phyloP scores from a whole-genome alignment of 1,140 invertebrate genomes.

The Linepithema humile region DNA sequence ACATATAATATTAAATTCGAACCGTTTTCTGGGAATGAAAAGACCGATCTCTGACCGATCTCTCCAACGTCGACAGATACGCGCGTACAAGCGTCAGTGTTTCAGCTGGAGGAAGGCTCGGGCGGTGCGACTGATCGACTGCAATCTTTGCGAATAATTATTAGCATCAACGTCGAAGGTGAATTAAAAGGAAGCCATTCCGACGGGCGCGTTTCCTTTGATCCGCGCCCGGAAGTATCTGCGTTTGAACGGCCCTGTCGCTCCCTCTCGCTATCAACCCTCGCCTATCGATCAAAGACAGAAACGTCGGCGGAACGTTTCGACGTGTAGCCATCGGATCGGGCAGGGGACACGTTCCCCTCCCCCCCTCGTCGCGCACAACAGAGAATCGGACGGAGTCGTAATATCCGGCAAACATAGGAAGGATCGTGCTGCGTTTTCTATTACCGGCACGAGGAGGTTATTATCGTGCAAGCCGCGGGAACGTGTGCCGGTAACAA shows the following conservation, averaged over 20 bases:
- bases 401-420: conserved; percentile 68
- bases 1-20: no score
- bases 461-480: conserved; percentile 66
- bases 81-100: neutral
- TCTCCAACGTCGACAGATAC: neutral
- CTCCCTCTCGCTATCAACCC: neutral
- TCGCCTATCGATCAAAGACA: conserved; percentile 65
- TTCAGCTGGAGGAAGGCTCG: neutral
- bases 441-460: conserved; percentile 56
- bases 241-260: conserved; percentile 24
- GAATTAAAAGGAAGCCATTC: conserved; percentile 46
- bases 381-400: conserved; percentile 58
- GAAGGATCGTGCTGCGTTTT: conserved; percentile 58
- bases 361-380: conserved; percentile 31
- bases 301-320: conserved; percentile 58
- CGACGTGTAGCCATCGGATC: conserved; percentile 39
- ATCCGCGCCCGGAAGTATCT: conserved; percentile 56
- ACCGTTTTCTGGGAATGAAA: neutral
- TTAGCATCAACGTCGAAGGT: conserved; percentile 31
- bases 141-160: conserved; percentile 46
- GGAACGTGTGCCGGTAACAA: conserved; percentile 58
- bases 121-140: neutral
- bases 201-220: conserved; percentile 48
- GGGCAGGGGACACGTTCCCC: neutral
- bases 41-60: no score